phyloP scores from a whole-genome alignment of 2,888 invertebrate genomes.

The Rhamnusium bicolor region DNA sequence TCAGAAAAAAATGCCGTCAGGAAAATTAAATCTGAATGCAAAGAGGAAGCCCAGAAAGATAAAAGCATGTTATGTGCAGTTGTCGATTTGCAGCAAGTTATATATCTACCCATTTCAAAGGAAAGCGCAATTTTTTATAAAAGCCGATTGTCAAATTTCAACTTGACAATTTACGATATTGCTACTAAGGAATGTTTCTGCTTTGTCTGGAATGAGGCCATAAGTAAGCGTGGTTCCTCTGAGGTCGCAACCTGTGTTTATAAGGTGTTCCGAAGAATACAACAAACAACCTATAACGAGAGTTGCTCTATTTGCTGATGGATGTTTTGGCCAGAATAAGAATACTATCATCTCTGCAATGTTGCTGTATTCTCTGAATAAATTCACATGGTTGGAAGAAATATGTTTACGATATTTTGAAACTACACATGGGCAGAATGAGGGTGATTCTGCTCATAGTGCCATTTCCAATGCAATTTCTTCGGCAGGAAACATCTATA shows the following conservation, averaged over 20 bases:
- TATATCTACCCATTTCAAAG: constrained; percentile 42
- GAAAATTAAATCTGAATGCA: constrained; percentile 31
- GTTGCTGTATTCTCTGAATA: constrained; percentile 34
- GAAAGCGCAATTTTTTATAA: constrained; percentile 47
- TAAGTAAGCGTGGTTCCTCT: constrained; percentile 41
- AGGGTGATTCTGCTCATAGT: constrained; percentile 36
- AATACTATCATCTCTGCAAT: constrained; percentile 38
- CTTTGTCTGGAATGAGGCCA: constrained; percentile 41
- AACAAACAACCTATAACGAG: neutral
- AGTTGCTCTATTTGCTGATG: constrained; percentile 37
- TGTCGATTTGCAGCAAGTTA: constrained; percentile 59
- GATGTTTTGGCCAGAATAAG: constrained; percentile 44
- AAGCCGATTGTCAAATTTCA: constrained; percentile 37
- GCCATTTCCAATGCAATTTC: constrained; percentile 31
- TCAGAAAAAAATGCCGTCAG: constrained; percentile 49
- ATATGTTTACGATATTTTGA: constrained; percentile 19
- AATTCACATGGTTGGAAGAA: constrained; percentile 12
- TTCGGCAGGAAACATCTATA: constrained; percentile 26
- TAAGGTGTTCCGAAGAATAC: constrained; percentile 31
- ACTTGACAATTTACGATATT: constrained; percentile 37
- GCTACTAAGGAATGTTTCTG: constrained; percentile 38
- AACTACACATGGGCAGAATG: constrained; percentile 35
- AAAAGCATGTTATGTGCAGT: constrained; percentile 44
- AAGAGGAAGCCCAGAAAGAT: constrained; percentile 13
- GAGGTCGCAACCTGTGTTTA: constrained; percentile 26